Conservation (phyloP, 2,888 invertebrate genomes). For the Cotesia congregata region DNA sequence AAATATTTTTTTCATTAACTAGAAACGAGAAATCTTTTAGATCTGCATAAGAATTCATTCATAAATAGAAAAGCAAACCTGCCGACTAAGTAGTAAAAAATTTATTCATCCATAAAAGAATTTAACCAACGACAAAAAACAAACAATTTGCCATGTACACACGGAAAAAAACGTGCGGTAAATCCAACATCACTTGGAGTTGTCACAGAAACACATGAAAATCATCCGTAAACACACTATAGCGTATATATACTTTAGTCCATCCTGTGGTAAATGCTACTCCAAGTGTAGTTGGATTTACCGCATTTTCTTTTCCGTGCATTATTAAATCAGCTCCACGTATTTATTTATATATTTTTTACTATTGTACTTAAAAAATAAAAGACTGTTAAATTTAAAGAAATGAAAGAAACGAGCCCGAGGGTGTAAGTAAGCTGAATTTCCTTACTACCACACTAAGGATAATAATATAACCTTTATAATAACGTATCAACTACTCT, state of each 20-base stretch:
- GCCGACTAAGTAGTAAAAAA: background rate
- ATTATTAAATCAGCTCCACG: background rate
- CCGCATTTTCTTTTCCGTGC: too few species aligned
- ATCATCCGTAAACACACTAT: too few species aligned
- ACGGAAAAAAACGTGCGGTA: too few species aligned
- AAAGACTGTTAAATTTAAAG: background rate
- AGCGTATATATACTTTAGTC: too few species aligned
- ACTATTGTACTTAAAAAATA: background rate
- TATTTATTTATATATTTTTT: constrained; percentile 4
- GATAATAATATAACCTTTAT: background rate
- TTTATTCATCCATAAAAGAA: background rate
- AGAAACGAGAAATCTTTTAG: background rate
- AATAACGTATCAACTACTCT: constrained; percentile 4
- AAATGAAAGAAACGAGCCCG: background rate
- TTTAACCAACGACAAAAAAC: background rate
- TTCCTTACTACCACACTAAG: background rate
- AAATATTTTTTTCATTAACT: background rate
- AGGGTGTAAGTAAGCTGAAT: background rate
- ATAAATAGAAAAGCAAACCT: background rate
- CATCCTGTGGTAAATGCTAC: too few species aligned
- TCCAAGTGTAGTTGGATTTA: too few species aligned
- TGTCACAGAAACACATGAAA: too few species aligned
- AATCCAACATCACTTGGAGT: too few species aligned
- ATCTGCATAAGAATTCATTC: background rate
- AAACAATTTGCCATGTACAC: background rate